Conservation (phyloP, 2,113 vertebrate genomes). For the Hucho hucho region DNA sequence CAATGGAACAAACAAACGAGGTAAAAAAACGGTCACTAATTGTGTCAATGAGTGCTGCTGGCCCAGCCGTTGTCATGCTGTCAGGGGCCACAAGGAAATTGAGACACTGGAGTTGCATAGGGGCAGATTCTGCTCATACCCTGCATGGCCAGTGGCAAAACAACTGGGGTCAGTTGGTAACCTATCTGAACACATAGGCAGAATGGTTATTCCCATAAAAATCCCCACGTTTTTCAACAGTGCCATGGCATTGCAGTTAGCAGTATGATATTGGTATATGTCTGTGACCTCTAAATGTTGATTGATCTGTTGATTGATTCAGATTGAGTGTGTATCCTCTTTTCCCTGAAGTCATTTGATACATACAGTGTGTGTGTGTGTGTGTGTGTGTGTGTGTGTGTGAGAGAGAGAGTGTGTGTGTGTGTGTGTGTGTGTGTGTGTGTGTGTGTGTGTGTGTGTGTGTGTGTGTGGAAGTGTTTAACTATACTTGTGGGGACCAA, state of each 20-base stretch:
- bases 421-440: no score
- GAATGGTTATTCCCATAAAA: neutral
- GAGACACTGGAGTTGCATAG: neutral
- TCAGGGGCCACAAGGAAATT: neutral
- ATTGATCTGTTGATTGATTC: no score
- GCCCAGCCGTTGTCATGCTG: slow-evolving; percentile 35
- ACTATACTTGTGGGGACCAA: no score
- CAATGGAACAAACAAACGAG: slow-evolving; percentile 43
- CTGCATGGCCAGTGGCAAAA: neutral
- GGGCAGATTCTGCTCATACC: neutral
- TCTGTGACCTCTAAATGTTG: neutral
- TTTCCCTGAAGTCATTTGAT: no score
- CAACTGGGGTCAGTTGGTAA: neutral
- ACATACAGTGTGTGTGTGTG: no score
- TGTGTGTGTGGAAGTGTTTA: no score
- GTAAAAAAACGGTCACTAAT: slow-evolving; percentile 8
- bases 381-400: no score
- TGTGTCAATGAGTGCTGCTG: slow-evolving; percentile 59
- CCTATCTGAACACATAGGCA: neutral
- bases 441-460: no score
- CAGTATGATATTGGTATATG: no score
- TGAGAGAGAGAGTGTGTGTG: no score
- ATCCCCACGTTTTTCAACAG: no score
- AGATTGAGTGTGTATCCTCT: no score
- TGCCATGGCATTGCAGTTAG: neutral